These are phyloP conservation scores for Aphelinus certus DNA, from an alignment of 1,140 invertebrate genomes.

Conservation along the genomic window DNA sequence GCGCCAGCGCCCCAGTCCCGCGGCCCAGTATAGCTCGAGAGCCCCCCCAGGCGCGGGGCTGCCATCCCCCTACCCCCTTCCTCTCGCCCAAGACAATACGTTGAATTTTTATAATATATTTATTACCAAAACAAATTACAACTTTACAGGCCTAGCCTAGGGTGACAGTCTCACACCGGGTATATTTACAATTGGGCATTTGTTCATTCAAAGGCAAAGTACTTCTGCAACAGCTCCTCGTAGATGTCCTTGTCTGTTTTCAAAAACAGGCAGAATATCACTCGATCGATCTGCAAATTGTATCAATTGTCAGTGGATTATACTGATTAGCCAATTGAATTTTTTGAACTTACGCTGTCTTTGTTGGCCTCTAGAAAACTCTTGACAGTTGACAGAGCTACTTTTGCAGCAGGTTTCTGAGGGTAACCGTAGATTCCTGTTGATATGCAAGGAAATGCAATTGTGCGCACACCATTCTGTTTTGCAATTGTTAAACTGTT, in stretches of 20 bases:
- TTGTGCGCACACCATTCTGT: constrained; percentile 72
- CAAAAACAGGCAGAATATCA: constrained; percentile 86
- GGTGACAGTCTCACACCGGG: background rate
- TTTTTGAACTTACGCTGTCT: constrained; percentile 59
- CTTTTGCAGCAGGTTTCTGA: constrained; percentile 76
- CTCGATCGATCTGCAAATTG: constrained; percentile 72
- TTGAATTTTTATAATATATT: no score
- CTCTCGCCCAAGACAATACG: no score
- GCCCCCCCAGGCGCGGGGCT: no score
- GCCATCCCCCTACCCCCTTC: no score
- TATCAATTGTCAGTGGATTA: constrained; percentile 14
- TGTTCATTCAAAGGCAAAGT: constrained; percentile 65
- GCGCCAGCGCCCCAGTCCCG: no score
- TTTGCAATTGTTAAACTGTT: constrained; percentile 71
- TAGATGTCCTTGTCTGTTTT: constrained; percentile 79
- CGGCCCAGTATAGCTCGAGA: no score
- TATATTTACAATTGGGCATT: background rate
- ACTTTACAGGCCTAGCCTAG: background rate
- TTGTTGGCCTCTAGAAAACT: constrained; percentile 74
- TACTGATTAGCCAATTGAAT: background rate
- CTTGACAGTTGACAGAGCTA: constrained; percentile 75
- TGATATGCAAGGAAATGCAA: constrained; percentile 88
- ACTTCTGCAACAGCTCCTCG: constrained; percentile 75
- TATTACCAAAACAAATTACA: background rate
- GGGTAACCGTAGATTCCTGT: constrained; percentile 90